phyloP scores from a whole-genome alignment of 2,797 vertebrate genomes.

The Sparus aurata region DNA sequence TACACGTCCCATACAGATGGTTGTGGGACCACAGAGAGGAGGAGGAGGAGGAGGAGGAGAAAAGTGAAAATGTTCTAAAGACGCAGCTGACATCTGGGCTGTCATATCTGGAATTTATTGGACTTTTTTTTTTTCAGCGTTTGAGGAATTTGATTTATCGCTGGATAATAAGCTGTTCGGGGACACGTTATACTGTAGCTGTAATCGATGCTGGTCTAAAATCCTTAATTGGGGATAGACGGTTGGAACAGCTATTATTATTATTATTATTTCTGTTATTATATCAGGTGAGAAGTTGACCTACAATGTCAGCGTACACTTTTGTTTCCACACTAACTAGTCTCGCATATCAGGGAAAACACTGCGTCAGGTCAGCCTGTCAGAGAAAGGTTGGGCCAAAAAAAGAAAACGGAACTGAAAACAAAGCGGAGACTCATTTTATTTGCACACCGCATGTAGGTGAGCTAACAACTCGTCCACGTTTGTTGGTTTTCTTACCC shows the following conservation, averaged over 20 bases:
- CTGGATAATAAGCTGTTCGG: conserved; percentile 31
- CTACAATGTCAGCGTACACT: conserved; percentile 19
- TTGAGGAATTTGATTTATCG: conserved; percentile 41
- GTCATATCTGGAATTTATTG: conserved; percentile 41
- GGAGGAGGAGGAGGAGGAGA: neutral
- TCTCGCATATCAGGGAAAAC: conserved; percentile 69
- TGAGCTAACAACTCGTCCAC: conserved; percentile 21
- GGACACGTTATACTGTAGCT: conserved; percentile 17
- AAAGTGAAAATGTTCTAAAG: conserved; percentile 43
- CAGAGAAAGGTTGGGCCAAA: conserved; percentile 32
- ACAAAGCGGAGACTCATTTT: conserved; percentile 24
- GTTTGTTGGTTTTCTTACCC: neutral
- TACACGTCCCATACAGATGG: conserved; percentile 8
- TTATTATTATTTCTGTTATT: neutral
- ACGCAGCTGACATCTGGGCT: conserved; percentile 50
- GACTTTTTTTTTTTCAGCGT: conserved; percentile 20
- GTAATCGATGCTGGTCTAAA: conserved; percentile 4
- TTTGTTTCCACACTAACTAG: conserved; percentile 21
- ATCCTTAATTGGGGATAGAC: conserved; percentile 13
- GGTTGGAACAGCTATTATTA: conserved; percentile 1
- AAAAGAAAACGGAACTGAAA: conserved; percentile 23
- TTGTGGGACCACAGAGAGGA: neutral
- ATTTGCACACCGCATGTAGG: conserved; percentile 48
- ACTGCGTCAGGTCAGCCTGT: conserved; percentile 24
- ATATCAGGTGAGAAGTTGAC: conserved; percentile 47